Conservation (phyloP, 1,140 invertebrate species). For the Metopolophium dirhodum region DNA sequence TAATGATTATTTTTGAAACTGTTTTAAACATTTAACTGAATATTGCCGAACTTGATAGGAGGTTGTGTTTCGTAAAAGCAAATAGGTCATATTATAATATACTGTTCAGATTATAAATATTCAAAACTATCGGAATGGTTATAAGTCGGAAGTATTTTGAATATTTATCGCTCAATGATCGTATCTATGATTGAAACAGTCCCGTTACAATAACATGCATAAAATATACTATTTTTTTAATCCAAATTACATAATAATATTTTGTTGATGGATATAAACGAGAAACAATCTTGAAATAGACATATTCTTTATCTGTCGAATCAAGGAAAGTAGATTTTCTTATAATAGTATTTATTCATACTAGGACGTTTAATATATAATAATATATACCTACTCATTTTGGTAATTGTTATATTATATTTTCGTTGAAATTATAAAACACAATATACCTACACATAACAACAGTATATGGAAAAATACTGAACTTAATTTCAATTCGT, state of each 20-base stretch:
- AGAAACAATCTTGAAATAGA: neutral
- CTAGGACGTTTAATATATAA: too few species aligned
- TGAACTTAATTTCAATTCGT: too few species aligned
- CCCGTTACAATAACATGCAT: neutral
- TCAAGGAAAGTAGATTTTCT: neutral
- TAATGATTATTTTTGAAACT: neutral
- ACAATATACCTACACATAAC: too few species aligned
- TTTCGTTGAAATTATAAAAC: too few species aligned
- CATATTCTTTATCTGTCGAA: too few species aligned
- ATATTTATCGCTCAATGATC: neutral
- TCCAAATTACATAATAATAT: too few species aligned
- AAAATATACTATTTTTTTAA: neutral
- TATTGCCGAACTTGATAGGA: neutral
- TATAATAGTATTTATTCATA: neutral
- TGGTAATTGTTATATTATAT: too few species aligned
- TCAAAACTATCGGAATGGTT: neutral
- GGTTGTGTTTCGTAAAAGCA: neutral
- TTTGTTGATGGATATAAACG: neutral
- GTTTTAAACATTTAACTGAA: neutral
- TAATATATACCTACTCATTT: too few species aligned
- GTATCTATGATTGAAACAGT: neutral
- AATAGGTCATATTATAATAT: neutral
- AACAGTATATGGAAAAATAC: too few species aligned
- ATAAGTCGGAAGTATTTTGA: conserved; percentile 4
- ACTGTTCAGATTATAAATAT: neutral